These are phyloP conservation scores for Tetanocera ferruginea DNA, from an alignment of 2,888 invertebrate species.

Conservation along the genomic window DNA sequence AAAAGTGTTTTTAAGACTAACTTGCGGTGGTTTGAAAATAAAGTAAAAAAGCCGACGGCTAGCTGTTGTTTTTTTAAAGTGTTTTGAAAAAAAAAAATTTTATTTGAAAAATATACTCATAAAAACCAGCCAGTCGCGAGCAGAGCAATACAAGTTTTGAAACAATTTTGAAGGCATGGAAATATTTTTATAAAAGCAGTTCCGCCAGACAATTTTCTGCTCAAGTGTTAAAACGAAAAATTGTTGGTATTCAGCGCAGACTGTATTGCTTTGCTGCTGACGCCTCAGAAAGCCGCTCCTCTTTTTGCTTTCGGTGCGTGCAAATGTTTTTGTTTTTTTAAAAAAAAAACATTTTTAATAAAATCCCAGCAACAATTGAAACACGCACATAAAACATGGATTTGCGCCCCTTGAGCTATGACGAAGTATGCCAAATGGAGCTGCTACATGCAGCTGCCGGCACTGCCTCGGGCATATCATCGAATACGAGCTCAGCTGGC, in stretches of 20 bases:
- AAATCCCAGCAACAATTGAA: not conserved
- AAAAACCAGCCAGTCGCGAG: not conserved
- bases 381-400: conserved; percentile 56
- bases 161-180: too few relatives aligned
- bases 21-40: not conserved
- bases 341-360: not conserved
- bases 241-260: too few relatives aligned
- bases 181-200: too few relatives aligned
- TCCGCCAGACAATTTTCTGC: not conserved
- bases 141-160: conserved; percentile 12
- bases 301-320: not conserved
- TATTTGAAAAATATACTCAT: not conserved
- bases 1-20: not conserved
- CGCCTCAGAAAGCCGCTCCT: not conserved
- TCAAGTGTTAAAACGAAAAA: too few relatives aligned
- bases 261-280: not conserved
- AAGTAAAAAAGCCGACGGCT: conserved; percentile 6
- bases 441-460: conserved; percentile 57
- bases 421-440: conserved; percentile 68
- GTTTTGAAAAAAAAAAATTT: not conserved
- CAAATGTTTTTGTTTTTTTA: not conserved
- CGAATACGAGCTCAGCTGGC: not conserved
- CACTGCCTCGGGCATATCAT: conserved; percentile 10
- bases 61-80: conserved; percentile 16
- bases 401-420: conserved; percentile 66